phyloP scores from a whole-genome alignment of 2,888 invertebrate species.

The Leptura quadrifasciata region DNA sequence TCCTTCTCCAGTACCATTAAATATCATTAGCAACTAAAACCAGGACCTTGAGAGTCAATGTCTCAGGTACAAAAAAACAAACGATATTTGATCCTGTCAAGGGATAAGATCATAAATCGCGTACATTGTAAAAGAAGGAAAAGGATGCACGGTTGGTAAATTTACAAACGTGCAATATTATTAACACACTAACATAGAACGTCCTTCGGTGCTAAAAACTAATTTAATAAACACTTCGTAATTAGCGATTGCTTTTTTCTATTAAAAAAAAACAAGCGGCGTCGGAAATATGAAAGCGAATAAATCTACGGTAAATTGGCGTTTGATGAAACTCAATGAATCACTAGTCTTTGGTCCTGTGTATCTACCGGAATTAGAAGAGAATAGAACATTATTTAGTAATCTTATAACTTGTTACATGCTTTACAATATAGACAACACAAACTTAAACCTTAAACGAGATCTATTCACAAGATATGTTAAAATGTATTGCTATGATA shows the following conservation, averaged over 20 bases:
- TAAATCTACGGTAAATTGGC: too few species aligned
- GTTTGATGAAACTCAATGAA: too few species aligned
- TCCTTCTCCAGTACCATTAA: too few species aligned
- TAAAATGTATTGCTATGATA: too few species aligned
- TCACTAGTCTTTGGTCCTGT: too few species aligned
- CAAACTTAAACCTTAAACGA: too few species aligned
- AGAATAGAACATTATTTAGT: too few species aligned
- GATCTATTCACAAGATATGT: too few species aligned
- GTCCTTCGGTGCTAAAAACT: neutral
- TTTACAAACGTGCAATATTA: neutral
- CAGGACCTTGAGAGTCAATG: neutral
- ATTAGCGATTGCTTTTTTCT: neutral
- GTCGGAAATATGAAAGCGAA: neutral
- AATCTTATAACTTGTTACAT: too few species aligned
- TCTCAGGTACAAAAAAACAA: neutral
- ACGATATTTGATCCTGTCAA: neutral
- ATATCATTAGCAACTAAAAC: too few species aligned
- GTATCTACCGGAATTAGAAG: too few species aligned
- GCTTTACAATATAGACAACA: too few species aligned
- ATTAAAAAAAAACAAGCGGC: neutral
- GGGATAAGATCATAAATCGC: neutral
- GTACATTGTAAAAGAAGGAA: neutral
- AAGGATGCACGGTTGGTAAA: slow-evolving; percentile 4
- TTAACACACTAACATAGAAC: neutral
- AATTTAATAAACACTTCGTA: slow-evolving; percentile 2